Base-by-base conservation (phyloP, 2,797 vertebrate genomes). In the Myripristis murdjan region DNA sequence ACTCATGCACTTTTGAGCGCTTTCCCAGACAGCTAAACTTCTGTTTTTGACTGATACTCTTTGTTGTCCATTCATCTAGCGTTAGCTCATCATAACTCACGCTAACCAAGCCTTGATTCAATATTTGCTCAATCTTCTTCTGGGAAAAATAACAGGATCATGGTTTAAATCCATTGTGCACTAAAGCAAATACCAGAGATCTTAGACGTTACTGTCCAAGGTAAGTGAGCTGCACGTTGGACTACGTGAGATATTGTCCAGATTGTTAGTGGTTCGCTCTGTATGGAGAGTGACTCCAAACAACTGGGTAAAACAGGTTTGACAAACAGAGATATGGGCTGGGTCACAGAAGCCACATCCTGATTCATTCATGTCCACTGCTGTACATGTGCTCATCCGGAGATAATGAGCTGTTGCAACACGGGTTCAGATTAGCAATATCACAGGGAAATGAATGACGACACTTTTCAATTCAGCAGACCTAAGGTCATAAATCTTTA, bases 261-360 rank as follows among this genome's bases (percentile, higher is more conserved):
- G 23, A 44, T 7, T 39, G 22, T 24, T 37, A 55, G 58, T 55
- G 24, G 55, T 59, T n/a, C 60, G 56, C 23, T 46, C 18, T 49
- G 14, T 16, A 31, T 43, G 23, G 20, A 18, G 20, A 69, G 28
- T 49, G 54, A 15, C 65, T 56, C 11, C 22, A 28, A 59, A 59
- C n/a, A 59, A 43, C 39, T 22, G 10, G 35, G 46, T 39, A 46
- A 26, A 48, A 2, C 55, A 68, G 46, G 55, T 71, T 63, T 48
- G 39, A 55, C 43, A 37, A 56, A 63, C 57, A 51, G n/a, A n/a
- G 54, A 46, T 24, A 64, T n/a, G 16, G 48, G 37, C 49, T 62
- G 48, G 48, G 48, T 20, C 53, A 61, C 37, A 46, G 39, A 61
- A 49, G 46, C 23, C 31, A 54, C 16, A 51, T 62, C 59, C 28